Base-by-base conservation (phyloP, 2,797 vertebrate species). In the Lacerta agilis region DNA sequence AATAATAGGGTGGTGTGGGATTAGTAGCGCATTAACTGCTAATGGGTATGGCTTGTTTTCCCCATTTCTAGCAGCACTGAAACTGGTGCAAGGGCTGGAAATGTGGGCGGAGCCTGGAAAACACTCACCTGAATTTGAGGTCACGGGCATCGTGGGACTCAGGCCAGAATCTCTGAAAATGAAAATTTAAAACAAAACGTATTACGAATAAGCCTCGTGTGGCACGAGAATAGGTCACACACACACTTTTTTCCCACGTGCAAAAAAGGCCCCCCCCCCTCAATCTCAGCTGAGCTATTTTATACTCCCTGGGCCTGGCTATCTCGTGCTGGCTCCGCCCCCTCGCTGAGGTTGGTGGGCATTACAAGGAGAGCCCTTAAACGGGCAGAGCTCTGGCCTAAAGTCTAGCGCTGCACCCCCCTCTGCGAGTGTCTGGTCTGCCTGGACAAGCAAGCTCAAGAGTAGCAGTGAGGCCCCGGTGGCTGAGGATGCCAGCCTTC, bases 121-220 rank as follows among this genome's bases (percentile, higher is more conserved):
- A 87, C 33, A 95, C 76, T 96, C 94, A 99, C 99, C 98, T 97
- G 98, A 98, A 92, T 98, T 98, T 6, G 98, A 98, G 96, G 98
- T 97, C 88, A 98, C 95, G 33, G 98, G 98, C 92, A 98, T 94
- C 1, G 97, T 96, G 92, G 98, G 98, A 96, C 96, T 98, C 95
- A 99, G 97, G 94, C 99, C 99, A 6, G 99, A 98, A 80, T 99
- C 99, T 91, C 99, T 99, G 97, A 77, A 97, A 96, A 82, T 78
- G 36, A 88, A 93, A 96, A 43, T 36, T 2, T 8, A 6, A 92
- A 90, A 90, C 20, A 25, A 36, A 25, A 55, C 7, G 7, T 17
- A 55, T 69, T 87, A 89, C 79, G 92, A 61, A 61, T 90, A 88
- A 82, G 58, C 6, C 75, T 87, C 11, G 3, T 18, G 55, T 38